phyloP scores from a whole-genome alignment of 2,888 invertebrate genomes.

The Globia sparganii region DNA sequence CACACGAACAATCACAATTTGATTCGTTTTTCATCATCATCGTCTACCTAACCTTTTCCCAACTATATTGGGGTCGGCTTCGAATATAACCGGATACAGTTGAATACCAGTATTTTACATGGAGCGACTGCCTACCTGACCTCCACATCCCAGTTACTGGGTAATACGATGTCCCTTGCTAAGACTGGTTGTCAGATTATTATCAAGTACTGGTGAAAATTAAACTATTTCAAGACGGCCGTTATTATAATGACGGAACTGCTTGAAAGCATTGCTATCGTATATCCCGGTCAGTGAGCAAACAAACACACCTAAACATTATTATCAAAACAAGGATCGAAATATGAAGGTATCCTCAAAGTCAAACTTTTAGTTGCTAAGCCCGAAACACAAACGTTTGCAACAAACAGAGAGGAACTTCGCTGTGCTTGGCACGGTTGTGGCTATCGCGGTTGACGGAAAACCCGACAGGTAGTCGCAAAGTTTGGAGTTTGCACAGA shows the following conservation, averaged over 20 bases:
- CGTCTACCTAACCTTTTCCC: too few species aligned
- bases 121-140: too few species aligned
- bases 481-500: slow-evolving; percentile 38
- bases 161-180: too few species aligned
- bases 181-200: too few species aligned
- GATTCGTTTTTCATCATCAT: too few species aligned
- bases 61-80: too few species aligned
- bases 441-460: slow-evolving; percentile 46
- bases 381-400: slow-evolving; percentile 57
- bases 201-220: neutral
- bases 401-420: slow-evolving; percentile 43
- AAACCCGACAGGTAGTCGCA: slow-evolving; percentile 39
- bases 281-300: neutral
- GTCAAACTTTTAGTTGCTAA: slow-evolving; percentile 54
- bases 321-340: slow-evolving; percentile 22
- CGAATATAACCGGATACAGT: too few species aligned
- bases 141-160: too few species aligned
- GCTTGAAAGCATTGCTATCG: neutral
- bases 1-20: neutral
- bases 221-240: neutral
- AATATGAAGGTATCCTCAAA: slow-evolving; percentile 49
- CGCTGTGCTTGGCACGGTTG: slow-evolving; percentile 33
- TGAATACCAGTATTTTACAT: too few species aligned
- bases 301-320: neutral
- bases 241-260: neutral